Percentiles rank a stretch among this genome's conserved stretches.
phyloP scores from a whole-genome alignment of 1,140 invertebrate genomes.

The Araneus ventricosus region DNA sequence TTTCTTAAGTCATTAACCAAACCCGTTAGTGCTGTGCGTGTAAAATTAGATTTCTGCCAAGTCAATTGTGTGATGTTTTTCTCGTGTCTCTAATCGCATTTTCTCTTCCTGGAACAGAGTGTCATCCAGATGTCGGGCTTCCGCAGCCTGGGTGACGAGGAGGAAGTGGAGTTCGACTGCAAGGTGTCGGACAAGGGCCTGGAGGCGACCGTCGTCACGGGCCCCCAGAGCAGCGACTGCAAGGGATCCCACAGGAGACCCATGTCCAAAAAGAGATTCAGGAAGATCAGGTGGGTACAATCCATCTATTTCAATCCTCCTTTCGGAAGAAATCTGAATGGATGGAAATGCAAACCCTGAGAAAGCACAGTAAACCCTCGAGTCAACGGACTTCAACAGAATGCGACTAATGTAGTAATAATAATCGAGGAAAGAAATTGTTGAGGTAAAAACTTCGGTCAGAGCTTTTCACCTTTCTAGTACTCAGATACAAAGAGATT shows the following conservation, averaged over 20 bases:
- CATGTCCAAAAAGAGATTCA: conserved; percentile 88
- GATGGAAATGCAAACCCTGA: too few species aligned
- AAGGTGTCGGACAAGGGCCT: conserved; percentile 90
- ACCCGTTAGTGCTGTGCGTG: background rate
- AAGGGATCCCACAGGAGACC: conserved; percentile 89
- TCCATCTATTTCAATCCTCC: background rate
- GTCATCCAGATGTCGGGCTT: conserved; percentile 94
- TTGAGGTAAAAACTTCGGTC: too few species aligned
- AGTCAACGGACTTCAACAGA: too few species aligned
- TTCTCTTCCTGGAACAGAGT: conserved; percentile 83
- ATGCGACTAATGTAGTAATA: too few species aligned
- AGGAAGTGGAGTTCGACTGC: conserved; percentile 92
- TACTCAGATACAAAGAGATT: too few species aligned
- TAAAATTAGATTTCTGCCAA: background rate
- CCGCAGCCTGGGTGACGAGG: conserved; percentile 91
- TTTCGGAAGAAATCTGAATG: background rate
- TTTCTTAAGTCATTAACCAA: too few species aligned
- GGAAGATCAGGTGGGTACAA: conserved; percentile 87
- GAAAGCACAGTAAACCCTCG: too few species aligned
- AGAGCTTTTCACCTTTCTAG: too few species aligned
- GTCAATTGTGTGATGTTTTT: background rate
- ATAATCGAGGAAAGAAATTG: too few species aligned
- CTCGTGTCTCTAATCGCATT: conserved; percentile 11
- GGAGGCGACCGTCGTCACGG: conserved; percentile 90
- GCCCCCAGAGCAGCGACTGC: conserved; percentile 87